Evolutionary conservation across 1,140 invertebrate genomes (phyloP).

Genomic region (Lamellibrachia luymesi): DNA sequence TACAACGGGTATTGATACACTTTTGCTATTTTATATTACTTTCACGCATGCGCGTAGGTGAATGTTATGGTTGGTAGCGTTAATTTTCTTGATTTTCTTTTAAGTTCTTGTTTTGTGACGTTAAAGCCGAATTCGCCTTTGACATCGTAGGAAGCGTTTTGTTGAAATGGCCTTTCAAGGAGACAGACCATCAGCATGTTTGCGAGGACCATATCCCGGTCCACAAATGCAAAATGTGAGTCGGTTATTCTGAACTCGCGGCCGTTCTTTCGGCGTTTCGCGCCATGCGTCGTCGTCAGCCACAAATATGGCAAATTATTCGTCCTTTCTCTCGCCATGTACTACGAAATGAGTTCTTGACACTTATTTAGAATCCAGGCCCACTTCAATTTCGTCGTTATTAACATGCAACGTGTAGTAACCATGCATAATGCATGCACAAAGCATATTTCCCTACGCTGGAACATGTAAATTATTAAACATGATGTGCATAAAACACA

Average conservation of each 20-base stretch:
- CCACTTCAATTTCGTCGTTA: too few relatives aligned
- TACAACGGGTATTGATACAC: not conserved
- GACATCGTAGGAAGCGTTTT: not conserved
- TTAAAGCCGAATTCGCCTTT: not conserved
- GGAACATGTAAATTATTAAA: not conserved
- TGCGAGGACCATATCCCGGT: not conserved
- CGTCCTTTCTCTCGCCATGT: too few relatives aligned
- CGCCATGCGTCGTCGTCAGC: too few relatives aligned
- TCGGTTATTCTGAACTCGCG: not conserved
- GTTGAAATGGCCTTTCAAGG: not conserved
- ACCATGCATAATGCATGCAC: too few relatives aligned
- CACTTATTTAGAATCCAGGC: too few relatives aligned
- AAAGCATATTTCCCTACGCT: too few relatives aligned
- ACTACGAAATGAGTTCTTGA: too few relatives aligned
- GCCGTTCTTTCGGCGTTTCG: not conserved
- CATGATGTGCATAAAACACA: not conserved
- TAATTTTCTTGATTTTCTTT: not conserved
- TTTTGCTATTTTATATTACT: not conserved
- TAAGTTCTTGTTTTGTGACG: not conserved
- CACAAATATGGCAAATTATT: too few relatives aligned
- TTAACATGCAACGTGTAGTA: too few relatives aligned
- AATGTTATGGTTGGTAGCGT: not conserved
- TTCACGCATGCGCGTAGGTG: too few relatives aligned
- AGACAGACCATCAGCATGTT: not conserved
- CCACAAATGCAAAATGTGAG: not conserved